These are phyloP conservation scores for Aulostomus chinensis DNA, from an alignment of 2,797 vertebrate genomes.

Conservation along the genomic window DNA sequence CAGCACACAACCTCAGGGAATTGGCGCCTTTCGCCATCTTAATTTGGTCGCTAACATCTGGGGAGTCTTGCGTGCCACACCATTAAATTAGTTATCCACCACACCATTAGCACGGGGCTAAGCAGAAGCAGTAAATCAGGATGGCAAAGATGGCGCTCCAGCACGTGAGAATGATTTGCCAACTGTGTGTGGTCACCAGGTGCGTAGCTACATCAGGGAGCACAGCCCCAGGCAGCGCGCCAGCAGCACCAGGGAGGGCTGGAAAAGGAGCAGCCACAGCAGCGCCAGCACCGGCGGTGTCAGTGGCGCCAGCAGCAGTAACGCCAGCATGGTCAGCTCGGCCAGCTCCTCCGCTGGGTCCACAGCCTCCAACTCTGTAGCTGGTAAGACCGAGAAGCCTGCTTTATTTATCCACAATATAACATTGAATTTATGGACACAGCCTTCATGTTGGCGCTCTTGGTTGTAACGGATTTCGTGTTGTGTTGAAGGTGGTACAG, in stretches of 20 bases:
- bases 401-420: too few species aligned
- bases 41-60: too few species aligned
- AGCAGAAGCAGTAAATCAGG: too few species aligned
- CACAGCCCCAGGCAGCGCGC: slow-evolving; percentile 90
- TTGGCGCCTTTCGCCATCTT: too few species aligned
- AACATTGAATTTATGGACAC: too few species aligned
- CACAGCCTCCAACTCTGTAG: slow-evolving; percentile 84
- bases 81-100: too few species aligned
- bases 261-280: slow-evolving; percentile 94
- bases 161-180: too few species aligned
- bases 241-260: slow-evolving; percentile 85
- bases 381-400: slow-evolving; percentile 42
- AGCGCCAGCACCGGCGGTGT: slow-evolving; percentile 90
- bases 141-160: too few species aligned
- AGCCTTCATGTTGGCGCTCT: too few species aligned
- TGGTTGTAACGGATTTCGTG: neutral
- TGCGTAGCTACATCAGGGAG: slow-evolving; percentile 96
- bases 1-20: too few species aligned
- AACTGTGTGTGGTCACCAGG: slow-evolving; percentile 76
- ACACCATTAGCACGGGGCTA: too few species aligned
- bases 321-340: slow-evolving; percentile 96
- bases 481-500: slow-evolving; percentile 53
- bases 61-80: too few species aligned
- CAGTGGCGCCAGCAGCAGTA: slow-evolving; percentile 92
- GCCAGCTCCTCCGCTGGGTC: slow-evolving; percentile 90